These are phyloP conservation scores for Maniola jurtina DNA, from an alignment of 1,140 invertebrate genomes.

Conservation along the genomic window DNA sequence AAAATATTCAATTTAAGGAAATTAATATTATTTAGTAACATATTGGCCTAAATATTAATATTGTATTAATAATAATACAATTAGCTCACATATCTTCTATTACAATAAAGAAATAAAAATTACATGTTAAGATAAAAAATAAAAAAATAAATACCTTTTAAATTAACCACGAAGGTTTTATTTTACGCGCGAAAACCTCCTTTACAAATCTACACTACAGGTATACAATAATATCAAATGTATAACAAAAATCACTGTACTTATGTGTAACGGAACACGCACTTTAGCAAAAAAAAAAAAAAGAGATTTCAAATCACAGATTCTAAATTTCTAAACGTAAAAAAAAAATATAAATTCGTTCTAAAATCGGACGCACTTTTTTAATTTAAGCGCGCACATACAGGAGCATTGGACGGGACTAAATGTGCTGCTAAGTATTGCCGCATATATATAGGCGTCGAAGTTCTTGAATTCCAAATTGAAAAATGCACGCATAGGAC, in stretches of 20 bases:
- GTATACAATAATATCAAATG: conserved; percentile 1
- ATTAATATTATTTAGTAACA: too few relatives aligned
- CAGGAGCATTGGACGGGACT: conserved; percentile 34
- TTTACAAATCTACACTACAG: background rate
- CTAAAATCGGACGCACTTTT: conserved; percentile 30
- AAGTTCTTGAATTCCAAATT: conserved; percentile 33
- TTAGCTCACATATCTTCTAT: background rate
- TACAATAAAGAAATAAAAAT: background rate
- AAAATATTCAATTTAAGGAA: background rate
- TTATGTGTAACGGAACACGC: background rate
- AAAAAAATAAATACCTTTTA: conserved; percentile 16
- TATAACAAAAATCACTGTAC: conserved; percentile 9
- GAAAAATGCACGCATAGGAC: conserved; percentile 29
- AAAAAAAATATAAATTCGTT: conserved; percentile 10
- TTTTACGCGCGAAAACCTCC: background rate
- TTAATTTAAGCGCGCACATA: conserved; percentile 29
- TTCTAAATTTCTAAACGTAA: conserved; percentile 9
- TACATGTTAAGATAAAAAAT: conserved; percentile 7
- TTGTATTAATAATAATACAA: background rate
- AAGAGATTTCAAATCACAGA: conserved; percentile 10
- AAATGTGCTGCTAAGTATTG: conserved; percentile 28
- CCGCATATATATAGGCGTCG: conserved; percentile 33
- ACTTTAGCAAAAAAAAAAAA: conserved; percentile 19
- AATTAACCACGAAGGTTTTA: background rate
- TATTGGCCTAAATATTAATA: too few relatives aligned